Percentiles rank a stretch among this genome's conserved stretches.
Evolutionary conservation across 2,797 vertebrate genomes (phyloP).

Genomic region (Bucorvus abyssinicus): DNA sequence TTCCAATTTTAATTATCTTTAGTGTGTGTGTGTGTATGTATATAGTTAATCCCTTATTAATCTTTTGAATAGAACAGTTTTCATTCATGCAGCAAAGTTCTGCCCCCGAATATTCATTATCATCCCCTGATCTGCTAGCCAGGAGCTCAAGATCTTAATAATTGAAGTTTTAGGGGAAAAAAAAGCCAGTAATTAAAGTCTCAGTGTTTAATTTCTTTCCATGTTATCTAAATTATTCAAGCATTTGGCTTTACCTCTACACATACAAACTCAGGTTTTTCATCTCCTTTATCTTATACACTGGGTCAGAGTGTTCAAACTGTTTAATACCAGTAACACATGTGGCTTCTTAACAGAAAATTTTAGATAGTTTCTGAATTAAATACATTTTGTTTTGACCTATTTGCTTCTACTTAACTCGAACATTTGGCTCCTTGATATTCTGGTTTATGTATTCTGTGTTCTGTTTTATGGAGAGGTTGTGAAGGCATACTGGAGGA

Average conservation of each 20-base stretch:
- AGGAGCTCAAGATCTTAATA: conserved; percentile 6
- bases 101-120: background rate
- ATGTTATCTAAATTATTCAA: background rate
- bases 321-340: background rate
- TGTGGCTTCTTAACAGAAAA: background rate
- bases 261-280: background rate
- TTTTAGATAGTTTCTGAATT: background rate
- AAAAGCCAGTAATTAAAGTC: background rate
- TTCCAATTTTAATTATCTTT: conserved; percentile 6
- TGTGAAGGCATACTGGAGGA: background rate
- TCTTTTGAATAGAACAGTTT: background rate
- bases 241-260: background rate
- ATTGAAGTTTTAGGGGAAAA: background rate
- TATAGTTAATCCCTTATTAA: background rate
- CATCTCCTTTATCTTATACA: background rate
- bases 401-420: background rate
- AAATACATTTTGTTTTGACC: background rate
- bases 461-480: background rate
- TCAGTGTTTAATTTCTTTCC: background rate
- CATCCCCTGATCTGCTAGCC: background rate
- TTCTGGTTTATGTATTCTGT: background rate
- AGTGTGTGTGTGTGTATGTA: fast-evolving
- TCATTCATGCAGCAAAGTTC: background rate
- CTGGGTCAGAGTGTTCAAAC: background rate
- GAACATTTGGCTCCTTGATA: background rate